Conservation (phyloP, 2,797 vertebrate species). For the Nasua narica region DNA sequence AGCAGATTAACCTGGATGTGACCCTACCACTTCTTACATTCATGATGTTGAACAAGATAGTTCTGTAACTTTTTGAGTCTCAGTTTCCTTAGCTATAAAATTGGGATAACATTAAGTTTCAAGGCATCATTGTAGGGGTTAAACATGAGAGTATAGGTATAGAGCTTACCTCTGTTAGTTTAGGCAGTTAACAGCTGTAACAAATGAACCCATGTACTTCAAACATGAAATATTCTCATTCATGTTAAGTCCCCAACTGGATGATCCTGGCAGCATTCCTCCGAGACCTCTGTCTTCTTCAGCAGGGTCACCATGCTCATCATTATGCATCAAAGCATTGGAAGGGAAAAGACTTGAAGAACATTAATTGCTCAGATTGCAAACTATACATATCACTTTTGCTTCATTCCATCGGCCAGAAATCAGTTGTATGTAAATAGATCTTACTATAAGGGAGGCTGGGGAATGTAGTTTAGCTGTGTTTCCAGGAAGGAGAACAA, state of each 20-base stretch:
- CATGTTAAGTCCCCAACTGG: background rate
- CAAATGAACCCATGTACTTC: background rate
- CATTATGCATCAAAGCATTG: no score
- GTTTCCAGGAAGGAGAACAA: background rate
- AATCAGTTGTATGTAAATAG: background rate
- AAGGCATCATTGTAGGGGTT: background rate
- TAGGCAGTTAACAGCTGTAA: background rate
- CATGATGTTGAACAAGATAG: background rate
- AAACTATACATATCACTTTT: background rate
- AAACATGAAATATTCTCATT: background rate
- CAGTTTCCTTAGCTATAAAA: background rate
- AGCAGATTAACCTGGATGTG: background rate
- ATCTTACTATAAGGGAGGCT: background rate
- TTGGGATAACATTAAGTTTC: background rate
- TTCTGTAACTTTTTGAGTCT: background rate
- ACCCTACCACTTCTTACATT: background rate
- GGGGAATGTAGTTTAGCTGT: background rate
- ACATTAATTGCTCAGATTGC: background rate
- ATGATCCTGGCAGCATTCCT: background rate
- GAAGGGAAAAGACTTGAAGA: background rate
- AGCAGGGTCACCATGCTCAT: background rate
- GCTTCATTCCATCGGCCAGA: background rate
- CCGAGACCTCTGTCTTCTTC: background rate
- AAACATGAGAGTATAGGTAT: background rate
- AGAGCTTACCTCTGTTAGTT: background rate